These are phyloP conservation scores for Manis pentadactyla DNA, from an alignment of 2,797 vertebrate genomes.

Conservation along the genomic window DNA sequence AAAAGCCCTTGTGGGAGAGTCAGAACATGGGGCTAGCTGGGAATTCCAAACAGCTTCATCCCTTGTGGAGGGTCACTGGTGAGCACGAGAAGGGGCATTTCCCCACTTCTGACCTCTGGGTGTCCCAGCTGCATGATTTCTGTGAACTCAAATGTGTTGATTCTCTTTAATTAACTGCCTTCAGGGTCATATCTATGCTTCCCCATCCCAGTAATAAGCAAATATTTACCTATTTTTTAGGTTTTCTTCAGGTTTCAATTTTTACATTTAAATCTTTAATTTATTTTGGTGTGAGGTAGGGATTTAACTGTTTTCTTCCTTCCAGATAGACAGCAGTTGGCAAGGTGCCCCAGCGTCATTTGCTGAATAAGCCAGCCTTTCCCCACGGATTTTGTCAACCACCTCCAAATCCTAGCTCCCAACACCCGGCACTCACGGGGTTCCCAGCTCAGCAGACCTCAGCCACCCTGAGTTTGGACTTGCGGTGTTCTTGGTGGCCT, in stretches of 20 bases:
- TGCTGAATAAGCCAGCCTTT: background rate
- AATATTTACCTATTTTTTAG: background rate
- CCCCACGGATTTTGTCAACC: background rate
- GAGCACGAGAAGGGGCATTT: background rate
- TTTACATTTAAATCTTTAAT: conserved; percentile 23
- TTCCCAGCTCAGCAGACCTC: background rate
- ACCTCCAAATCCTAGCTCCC: background rate
- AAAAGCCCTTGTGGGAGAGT: background rate
- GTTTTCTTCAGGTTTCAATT: background rate
- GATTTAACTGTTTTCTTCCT: background rate
- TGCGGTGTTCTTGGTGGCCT: background rate
- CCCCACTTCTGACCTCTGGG: background rate
- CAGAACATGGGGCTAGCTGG: background rate
- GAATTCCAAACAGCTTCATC: background rate
- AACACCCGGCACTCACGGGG: background rate
- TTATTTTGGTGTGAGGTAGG: conserved; percentile 1
- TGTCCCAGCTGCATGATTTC: background rate
- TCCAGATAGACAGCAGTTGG: background rate
- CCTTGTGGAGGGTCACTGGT: background rate
- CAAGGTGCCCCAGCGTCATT: background rate
- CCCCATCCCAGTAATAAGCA: background rate
- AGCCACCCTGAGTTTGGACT: background rate
- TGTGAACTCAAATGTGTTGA: background rate
- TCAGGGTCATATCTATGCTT: background rate
- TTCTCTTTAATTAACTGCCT: background rate